Evolutionary conservation across 2,797 vertebrate genomes (phyloP).

Genomic region (Oryzias sinensis): DNA sequence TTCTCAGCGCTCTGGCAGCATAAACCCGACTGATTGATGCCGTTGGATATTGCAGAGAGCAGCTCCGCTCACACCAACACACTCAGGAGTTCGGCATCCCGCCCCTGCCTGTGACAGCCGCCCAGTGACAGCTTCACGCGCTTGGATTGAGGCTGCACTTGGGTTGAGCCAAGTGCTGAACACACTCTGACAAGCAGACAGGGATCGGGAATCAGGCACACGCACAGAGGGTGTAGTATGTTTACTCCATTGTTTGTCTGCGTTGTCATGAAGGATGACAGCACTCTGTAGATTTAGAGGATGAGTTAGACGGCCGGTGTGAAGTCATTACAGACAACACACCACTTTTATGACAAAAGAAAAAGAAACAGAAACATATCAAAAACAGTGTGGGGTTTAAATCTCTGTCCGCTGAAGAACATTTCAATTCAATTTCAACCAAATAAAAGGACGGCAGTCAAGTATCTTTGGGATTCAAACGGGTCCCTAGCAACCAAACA

Average conservation of each 20-base stretch:
- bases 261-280: conserved; percentile 43
- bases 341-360: neutral
- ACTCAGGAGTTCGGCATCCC: conserved; percentile 12
- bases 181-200: neutral
- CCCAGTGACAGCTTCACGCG: conserved; percentile 43
- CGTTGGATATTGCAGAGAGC: conserved; percentile 39
- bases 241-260: conserved; percentile 36
- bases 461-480: no score
- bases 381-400: neutral
- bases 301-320: conserved; percentile 22
- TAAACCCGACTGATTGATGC: conserved; percentile 44
- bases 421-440: no score
- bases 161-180: conserved; percentile 29
- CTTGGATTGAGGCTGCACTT: conserved; percentile 29
- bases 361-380: neutral
- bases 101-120: conserved; percentile 26
- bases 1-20: conserved; percentile 36
- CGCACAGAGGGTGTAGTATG: conserved; percentile 21
- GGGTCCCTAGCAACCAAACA: no score
- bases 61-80: conserved; percentile 14
- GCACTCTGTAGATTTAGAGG: conserved; percentile 42
- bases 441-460: no score
- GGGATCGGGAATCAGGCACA: conserved; percentile 1
- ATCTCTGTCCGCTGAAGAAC: neutral
- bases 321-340: conserved; percentile 30